Percentiles rank a stretch among this genome's conserved stretches.
phyloP scores from a whole-genome alignment of 1,140 invertebrate species.

The Cyrtorhinus lividipennis region DNA sequence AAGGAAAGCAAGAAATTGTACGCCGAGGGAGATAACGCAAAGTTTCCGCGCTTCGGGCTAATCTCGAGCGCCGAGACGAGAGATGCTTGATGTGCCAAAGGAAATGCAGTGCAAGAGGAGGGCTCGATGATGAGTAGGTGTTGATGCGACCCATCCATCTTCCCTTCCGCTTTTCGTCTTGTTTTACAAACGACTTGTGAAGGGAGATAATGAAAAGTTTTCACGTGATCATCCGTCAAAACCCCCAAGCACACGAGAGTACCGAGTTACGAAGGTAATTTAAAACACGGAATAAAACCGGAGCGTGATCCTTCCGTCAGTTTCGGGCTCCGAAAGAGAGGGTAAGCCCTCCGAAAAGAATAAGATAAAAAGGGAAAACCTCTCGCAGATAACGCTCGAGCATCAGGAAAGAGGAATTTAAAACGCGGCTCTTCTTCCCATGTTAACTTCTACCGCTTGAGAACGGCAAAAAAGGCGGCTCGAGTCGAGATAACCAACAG shows the following conservation, averaged over 20 bases:
- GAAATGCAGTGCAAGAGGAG: neutral
- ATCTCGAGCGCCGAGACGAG: too few species aligned
- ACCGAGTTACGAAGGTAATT: neutral
- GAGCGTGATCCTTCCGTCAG: neutral
- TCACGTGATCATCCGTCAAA: slow-evolving; percentile 5
- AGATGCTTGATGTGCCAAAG: too few species aligned
- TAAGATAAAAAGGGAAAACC: neutral
- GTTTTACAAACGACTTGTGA: slow-evolving; percentile 3
- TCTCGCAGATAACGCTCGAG: neutral
- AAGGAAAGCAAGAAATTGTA: too few species aligned
- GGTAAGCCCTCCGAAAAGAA: neutral
- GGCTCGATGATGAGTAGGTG: neutral
- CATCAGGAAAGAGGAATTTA: slow-evolving; percentile 4
- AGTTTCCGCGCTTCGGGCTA: too few species aligned
- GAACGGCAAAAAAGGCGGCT: neutral
- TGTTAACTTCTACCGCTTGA: neutral
- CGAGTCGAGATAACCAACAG: neutral
- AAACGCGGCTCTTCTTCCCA: neutral
- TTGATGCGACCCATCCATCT: slow-evolving; percentile 3
- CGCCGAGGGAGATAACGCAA: too few species aligned
- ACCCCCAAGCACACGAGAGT: neutral
- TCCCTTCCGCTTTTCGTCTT: neutral
- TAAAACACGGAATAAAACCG: neutral
- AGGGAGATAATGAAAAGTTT: slow-evolving; percentile 5
- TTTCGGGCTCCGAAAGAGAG: neutral